A percentile compares a stretch with the other conserved stretches of the same genome.
phyloP scores from a whole-genome alignment of 1,140 invertebrate genomes.

The Schlechtendalia chinensis region DNA sequence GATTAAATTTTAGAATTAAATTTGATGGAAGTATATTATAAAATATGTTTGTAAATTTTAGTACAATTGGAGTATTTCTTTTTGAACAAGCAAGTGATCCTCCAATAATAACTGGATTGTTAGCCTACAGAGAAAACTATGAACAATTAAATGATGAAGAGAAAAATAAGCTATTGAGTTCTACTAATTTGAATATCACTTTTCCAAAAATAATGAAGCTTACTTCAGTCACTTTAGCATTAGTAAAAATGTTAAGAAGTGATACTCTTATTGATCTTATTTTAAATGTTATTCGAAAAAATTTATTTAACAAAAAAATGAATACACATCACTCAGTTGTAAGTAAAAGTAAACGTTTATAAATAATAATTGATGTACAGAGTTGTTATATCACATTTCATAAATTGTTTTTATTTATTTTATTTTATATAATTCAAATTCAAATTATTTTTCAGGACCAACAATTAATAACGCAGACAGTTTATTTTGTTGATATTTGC shows the following conservation, averaged over 20 bases:
- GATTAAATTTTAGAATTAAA: neutral
- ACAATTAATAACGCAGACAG: slow-evolving; percentile 4
- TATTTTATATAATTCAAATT: too few species aligned
- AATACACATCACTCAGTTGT: slow-evolving; percentile 32
- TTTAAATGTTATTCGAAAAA: slow-evolving; percentile 30
- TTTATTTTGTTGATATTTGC: slow-evolving; percentile 42
- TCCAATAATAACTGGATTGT: slow-evolving; percentile 38
- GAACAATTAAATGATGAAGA: neutral
- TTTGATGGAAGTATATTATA: neutral
- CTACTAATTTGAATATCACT: slow-evolving; percentile 4
- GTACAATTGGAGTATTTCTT: slow-evolving; percentile 37
- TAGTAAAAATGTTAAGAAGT: slow-evolving; percentile 39
- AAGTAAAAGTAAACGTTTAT: neutral
- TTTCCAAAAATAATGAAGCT: slow-evolving; percentile 27
- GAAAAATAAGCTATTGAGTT: slow-evolving; percentile 1
- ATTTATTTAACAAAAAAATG: neutral
- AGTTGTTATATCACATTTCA: neutral
- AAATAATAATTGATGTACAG: neutral
- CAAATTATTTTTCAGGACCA: slow-evolving; percentile 26
- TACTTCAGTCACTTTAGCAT: slow-evolving; percentile 27
- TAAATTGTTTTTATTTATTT: neutral
- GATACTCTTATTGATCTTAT: slow-evolving; percentile 11
- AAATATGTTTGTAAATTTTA: neutral
- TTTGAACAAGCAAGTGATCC: slow-evolving; percentile 16
- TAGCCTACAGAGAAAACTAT: slow-evolving; percentile 6